Percentiles rank a stretch among this genome's conserved stretches.
Conservation (phyloP, 2,888 invertebrate species). For the Caenorhabditis panamensis region DNA sequence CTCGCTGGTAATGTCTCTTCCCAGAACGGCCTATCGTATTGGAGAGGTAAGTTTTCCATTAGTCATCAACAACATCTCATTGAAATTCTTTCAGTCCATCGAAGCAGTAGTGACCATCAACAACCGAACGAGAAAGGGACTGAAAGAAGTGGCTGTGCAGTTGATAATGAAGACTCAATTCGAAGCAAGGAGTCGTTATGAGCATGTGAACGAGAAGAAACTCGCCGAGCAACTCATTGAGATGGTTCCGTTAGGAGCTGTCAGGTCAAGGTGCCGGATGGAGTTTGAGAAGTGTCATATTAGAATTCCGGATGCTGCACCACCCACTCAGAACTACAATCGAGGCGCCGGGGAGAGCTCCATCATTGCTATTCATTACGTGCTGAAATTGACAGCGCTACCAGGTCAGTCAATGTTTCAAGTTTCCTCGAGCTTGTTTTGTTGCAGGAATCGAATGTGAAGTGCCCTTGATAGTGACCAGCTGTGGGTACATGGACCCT, state of each 20-base stretch:
- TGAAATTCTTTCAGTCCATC: conserved; percentile 67
- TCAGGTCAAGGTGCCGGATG: conserved; percentile 72
- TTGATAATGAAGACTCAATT: conserved; percentile 78
- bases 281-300: conserved; percentile 72
- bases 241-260: conserved; percentile 72
- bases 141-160: conserved; percentile 76
- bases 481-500: conserved; percentile 73
- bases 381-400: conserved; percentile 75
- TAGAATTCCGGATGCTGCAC: conserved; percentile 75
- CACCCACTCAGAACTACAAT: conserved; percentile 73
- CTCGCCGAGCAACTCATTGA: conserved; percentile 77
- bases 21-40: conserved; percentile 76
- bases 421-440: too few species aligned
- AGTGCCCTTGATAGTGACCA: conserved; percentile 76
- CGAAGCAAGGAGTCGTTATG: conserved; percentile 75
- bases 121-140: conserved; percentile 76
- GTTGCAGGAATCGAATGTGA: conserved; percentile 78
- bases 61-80: background rate
- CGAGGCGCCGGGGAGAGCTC: conserved; percentile 62
- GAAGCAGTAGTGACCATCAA: conserved; percentile 71
- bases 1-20: conserved; percentile 73
- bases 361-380: conserved; percentile 79
- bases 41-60: conserved; percentile 72
- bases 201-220: conserved; percentile 80
- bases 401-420: conserved; percentile 70